These are phyloP conservation scores for Caenorhabditis briggsae DNA, from an alignment of 1,140 invertebrate genomes.

Conservation along the genomic window DNA sequence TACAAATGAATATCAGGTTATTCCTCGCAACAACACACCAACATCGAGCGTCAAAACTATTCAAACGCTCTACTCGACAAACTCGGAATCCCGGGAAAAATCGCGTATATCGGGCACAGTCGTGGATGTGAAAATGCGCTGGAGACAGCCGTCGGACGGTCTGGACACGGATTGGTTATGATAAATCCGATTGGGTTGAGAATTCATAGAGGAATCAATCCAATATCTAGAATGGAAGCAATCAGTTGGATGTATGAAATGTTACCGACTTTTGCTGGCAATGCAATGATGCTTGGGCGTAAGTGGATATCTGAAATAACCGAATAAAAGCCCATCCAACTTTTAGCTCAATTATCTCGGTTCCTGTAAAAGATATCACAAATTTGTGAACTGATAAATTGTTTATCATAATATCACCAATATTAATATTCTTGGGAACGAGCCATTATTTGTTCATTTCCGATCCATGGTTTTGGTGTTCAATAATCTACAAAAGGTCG, in stretches of 20 bases:
- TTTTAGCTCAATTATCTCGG: too few relatives aligned
- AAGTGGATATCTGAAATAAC: neutral
- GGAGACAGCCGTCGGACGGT: neutral
- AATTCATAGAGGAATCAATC: slow-evolving; percentile 60
- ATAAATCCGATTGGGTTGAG: slow-evolving; percentile 62
- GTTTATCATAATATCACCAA: too few relatives aligned
- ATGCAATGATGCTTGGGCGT: neutral
- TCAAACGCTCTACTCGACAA: neutral
- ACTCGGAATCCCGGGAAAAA: neutral
- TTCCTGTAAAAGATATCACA: too few relatives aligned
- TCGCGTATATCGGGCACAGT: slow-evolving; percentile 36
- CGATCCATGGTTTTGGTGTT: too few relatives aligned
- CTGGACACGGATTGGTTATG: slow-evolving; percentile 41
- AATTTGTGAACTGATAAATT: too few relatives aligned
- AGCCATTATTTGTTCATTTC: too few relatives aligned
- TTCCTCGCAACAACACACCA: neutral
- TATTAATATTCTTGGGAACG: too few relatives aligned
- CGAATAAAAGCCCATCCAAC: too few relatives aligned
- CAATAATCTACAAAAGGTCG: too few relatives aligned
- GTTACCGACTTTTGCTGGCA: neutral
- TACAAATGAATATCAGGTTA: too few relatives aligned
- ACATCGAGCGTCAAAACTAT: slow-evolving; percentile 39
- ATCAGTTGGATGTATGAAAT: neutral
- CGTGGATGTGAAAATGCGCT: slow-evolving; percentile 65
- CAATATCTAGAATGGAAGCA: slow-evolving; percentile 50